Percentiles rank a stretch among this genome's conserved stretches.
These are phyloP conservation scores for Hafferia zeledoni DNA, from an alignment of 2,797 vertebrate species.

Conservation along the genomic window DNA sequence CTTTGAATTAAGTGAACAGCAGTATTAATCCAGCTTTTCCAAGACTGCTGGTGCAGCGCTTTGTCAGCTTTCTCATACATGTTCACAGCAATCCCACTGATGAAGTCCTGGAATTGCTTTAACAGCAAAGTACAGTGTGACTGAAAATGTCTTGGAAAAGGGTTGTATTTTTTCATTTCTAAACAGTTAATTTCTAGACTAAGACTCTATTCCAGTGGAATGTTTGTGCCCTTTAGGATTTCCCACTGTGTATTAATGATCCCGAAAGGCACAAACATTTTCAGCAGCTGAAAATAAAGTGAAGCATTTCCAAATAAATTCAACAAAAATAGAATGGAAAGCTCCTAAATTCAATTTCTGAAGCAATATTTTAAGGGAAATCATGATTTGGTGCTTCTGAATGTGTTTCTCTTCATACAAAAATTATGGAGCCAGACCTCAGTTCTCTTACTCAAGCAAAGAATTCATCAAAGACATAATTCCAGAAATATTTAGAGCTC, in stretches of 20 bases:
- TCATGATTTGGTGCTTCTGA: neutral
- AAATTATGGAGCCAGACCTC: neutral
- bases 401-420: neutral
- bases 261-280: neutral
- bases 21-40: slow-evolving; percentile 23
- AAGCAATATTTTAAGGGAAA: neutral
- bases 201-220: neutral
- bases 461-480: neutral
- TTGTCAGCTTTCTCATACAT: slow-evolving; percentile 47
- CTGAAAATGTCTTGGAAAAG: slow-evolving; percentile 25
- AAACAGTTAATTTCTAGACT: slow-evolving; percentile 1
- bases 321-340: neutral
- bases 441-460: neutral
- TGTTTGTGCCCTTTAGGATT: too few relatives aligned
- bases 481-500: neutral
- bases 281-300: neutral
- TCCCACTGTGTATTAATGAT: too few relatives aligned
- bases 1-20: slow-evolving; percentile 43
- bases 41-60: slow-evolving; percentile 46
- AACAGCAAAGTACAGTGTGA: slow-evolving; percentile 24
- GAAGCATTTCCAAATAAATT: neutral
- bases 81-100: slow-evolving; percentile 9
- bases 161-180: slow-evolving; percentile 7
- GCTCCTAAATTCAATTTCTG: neutral
- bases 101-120: slow-evolving; percentile 46